These are phyloP conservation scores for Dendrolimus kikuchii DNA, from an alignment of 1,140 invertebrate genomes.

Conservation along the genomic window DNA sequence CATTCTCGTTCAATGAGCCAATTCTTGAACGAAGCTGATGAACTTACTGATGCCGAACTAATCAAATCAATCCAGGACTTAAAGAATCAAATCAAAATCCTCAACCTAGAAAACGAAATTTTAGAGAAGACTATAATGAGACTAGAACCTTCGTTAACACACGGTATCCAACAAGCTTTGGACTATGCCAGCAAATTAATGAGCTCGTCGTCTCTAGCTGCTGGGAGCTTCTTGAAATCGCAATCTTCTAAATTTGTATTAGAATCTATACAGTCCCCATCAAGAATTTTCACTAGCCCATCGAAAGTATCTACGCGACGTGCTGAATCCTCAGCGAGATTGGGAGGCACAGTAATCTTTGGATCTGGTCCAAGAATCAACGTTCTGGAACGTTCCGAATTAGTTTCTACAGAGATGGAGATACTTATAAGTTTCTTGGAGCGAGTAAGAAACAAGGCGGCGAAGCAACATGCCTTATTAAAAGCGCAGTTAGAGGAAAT, in stretches of 20 bases:
- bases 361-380: constrained; percentile 49
- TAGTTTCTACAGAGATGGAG: constrained; percentile 64
- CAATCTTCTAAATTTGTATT: constrained; percentile 39
- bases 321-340: constrained; percentile 45
- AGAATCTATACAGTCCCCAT: constrained; percentile 43
- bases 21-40: constrained; percentile 37
- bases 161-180: constrained; percentile 52
- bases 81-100: constrained; percentile 41
- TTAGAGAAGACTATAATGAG: constrained; percentile 54
- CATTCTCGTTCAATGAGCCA: constrained; percentile 39
- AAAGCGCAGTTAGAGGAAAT: constrained; percentile 70
- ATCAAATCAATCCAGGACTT: constrained; percentile 46
- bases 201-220: constrained; percentile 32
- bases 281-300: constrained; percentile 43
- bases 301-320: constrained; percentile 43
- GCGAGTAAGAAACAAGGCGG: constrained; percentile 29
- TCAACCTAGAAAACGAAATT: constrained; percentile 57
- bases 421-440: constrained; percentile 47
- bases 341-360: constrained; percentile 44
- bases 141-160: constrained; percentile 50
- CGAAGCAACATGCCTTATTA: constrained; percentile 45
- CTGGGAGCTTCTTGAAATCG: constrained; percentile 44
- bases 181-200: constrained; percentile 52
- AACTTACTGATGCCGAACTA: constrained; percentile 48
- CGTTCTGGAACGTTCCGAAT: constrained; percentile 56